A percentile compares a stretch with the other conserved stretches of the same genome.
phyloP scores from a whole-genome alignment of 1,140 invertebrate species.

The Melipona quadrifasciata region DNA sequence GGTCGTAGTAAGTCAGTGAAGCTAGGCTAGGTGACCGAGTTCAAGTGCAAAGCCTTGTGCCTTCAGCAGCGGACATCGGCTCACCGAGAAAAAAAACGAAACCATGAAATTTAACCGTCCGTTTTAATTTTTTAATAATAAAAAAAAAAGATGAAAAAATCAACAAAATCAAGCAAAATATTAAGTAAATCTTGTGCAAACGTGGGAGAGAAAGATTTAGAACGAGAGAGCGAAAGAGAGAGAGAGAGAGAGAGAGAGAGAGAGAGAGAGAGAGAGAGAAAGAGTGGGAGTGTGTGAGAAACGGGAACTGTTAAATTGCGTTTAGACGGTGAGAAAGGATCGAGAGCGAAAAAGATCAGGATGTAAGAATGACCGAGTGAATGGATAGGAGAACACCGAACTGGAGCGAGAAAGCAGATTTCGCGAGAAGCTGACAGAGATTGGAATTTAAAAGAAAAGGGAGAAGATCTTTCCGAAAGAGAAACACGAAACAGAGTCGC shows the following conservation, averaged over 20 bases:
- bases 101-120: constrained; percentile 80
- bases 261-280: too few species aligned
- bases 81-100: constrained; percentile 77
- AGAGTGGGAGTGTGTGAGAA: background rate
- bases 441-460: background rate
- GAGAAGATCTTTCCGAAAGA: constrained; percentile 28
- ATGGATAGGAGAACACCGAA: background rate
- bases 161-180: constrained; percentile 72
- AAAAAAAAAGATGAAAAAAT: constrained; percentile 66
- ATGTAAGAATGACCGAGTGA: constrained; percentile 17
- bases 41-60: constrained; percentile 83
- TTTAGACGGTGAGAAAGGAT: background rate
- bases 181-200: constrained; percentile 63
- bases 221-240: background rate
- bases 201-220: constrained; percentile 17
- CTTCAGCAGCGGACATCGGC: constrained; percentile 82
- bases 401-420: background rate
- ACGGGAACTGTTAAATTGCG: background rate
- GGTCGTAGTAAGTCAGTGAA: constrained; percentile 74
- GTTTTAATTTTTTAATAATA: constrained; percentile 81
- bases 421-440: background rate
- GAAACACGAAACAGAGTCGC: constrained; percentile 32
- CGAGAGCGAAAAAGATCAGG: constrained; percentile 4
- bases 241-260: constrained; percentile 10
- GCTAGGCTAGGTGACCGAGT: constrained; percentile 82